Base-by-base conservation (phyloP, 2,888 invertebrate species). In the Eupithecia pulchellata region DNA sequence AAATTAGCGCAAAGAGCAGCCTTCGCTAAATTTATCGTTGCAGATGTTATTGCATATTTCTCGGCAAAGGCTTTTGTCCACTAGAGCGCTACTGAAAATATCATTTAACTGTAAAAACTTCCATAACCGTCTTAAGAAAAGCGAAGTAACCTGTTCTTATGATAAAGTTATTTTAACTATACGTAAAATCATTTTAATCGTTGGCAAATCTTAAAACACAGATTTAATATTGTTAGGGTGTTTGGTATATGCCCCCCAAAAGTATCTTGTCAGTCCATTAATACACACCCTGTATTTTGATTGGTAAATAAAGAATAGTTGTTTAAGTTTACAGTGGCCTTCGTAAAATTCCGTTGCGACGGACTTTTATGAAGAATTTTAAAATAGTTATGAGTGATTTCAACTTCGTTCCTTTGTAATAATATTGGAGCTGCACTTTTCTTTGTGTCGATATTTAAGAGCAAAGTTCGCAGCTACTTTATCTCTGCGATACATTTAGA, bases 1-100 rank as follows among this genome's bases (percentile, higher is more conserved):
- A 61, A 61, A 61, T 61, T 61, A 61, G 61, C 32, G 20, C 61
- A 67, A 52, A 36, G 55, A 64, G 47, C 39, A 47, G 58, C 57
- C 52, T 29, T 42, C 17, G 20, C 36, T 3, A 47, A 66, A 66
- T 69, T 69, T 69, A 72, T 72, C 55, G 69, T 58, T 66, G 60
- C 63, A 64, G 66, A 69, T 61, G 64, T 69, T 72, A 72, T 72
- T 69, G 69, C 69, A 72, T 72, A 69, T 72, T 72, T 72, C 52
- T 60, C 20, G 42, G n/a, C n/a, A 61, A 52, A 42, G 65, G 14
- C 36, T 64, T 39, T 30, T 61, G 39, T 68, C 61, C 36, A 17
- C 67, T 36, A 27, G 52, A 67, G 64, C 42, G 39, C 52, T 52
- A 4, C 25, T 52, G 1, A 11, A 25, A 8, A 20, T 47, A 47